phyloP scores from a whole-genome alignment of 1,140 invertebrate genomes.

The Drosophila tani region DNA sequence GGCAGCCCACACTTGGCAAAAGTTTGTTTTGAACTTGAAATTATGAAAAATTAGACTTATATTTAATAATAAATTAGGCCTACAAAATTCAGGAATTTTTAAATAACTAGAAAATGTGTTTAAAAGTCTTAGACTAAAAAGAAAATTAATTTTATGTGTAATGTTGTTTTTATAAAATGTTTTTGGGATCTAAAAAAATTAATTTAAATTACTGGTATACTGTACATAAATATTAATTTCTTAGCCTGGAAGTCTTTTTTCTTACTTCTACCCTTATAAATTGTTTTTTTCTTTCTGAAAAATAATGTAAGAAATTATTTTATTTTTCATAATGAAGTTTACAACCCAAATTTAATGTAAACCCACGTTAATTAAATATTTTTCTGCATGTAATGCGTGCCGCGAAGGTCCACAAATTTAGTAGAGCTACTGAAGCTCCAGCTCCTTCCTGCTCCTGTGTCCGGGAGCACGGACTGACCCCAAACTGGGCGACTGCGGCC shows the following conservation, averaged over 20 bases:
- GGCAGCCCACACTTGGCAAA: constrained; percentile 11
- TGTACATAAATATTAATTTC: background rate
- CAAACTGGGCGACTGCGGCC: constrained; percentile 45
- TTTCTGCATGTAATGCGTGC: constrained; percentile 65
- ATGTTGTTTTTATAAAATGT: background rate
- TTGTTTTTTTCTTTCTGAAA: background rate
- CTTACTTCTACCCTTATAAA: background rate
- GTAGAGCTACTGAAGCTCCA: constrained; percentile 12
- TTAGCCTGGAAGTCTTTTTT: background rate
- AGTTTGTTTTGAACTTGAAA: background rate
- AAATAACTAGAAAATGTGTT: background rate
- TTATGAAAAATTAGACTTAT: background rate
- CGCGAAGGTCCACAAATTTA: constrained; percentile 71
- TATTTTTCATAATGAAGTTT: background rate
- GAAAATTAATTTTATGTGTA: no score
- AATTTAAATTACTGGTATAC: background rate
- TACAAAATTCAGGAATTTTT: background rate
- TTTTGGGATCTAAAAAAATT: background rate
- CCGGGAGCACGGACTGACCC: constrained; percentile 43
- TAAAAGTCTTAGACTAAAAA: no score
- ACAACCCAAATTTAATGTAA: no score
- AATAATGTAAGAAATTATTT: no score
- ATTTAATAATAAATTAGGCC: background rate
- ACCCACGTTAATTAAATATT: background rate
- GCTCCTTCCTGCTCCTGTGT: no score